These are phyloP conservation scores for Crioceris asparagi DNA, from an alignment of 2,888 invertebrate species.

Conservation along the genomic window DNA sequence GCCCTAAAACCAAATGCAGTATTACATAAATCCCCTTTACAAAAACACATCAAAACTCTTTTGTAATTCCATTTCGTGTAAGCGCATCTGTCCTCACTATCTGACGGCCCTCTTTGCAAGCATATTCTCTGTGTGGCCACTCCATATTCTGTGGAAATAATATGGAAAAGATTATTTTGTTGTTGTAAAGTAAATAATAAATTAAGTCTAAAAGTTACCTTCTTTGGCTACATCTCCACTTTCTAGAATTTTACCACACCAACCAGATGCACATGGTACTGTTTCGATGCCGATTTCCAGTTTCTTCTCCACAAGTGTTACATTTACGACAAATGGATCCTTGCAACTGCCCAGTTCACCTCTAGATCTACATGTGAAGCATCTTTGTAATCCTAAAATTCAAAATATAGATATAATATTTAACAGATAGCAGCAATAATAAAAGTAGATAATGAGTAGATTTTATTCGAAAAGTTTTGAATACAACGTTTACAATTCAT, in stretches of 20 bases:
- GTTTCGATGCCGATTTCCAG: conserved; percentile 61
- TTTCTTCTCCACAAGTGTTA: conserved; percentile 53
- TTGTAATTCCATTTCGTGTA: conserved; percentile 73
- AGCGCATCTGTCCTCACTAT: conserved; percentile 81
- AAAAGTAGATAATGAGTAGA: too few species aligned
- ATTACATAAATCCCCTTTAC: conserved; percentile 83
- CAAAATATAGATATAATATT: too few species aligned
- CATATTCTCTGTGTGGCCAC: conserved; percentile 81
- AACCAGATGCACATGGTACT: conserved; percentile 77
- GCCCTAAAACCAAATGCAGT: too few species aligned
- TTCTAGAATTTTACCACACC: conserved; percentile 87
- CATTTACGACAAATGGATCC: conserved; percentile 73
- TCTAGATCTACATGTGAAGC: conserved; percentile 75
- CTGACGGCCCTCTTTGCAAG: conserved; percentile 76
- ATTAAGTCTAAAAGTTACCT: conserved; percentile 40
- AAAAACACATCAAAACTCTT: conserved; percentile 84
- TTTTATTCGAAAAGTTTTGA: too few species aligned
- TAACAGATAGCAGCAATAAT: too few species aligned
- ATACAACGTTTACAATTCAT: too few species aligned
- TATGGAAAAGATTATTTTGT: background rate
- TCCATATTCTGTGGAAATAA: conserved; percentile 78
- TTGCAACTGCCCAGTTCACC: conserved; percentile 83
- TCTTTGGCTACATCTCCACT: conserved; percentile 64
- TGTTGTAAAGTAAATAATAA: conserved; percentile 1
- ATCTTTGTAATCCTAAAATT: conserved; percentile 58